phyloP scores from a whole-genome alignment of 64 coral and sea anemone genomes.

The Pachyseris speciosa region DNA sequence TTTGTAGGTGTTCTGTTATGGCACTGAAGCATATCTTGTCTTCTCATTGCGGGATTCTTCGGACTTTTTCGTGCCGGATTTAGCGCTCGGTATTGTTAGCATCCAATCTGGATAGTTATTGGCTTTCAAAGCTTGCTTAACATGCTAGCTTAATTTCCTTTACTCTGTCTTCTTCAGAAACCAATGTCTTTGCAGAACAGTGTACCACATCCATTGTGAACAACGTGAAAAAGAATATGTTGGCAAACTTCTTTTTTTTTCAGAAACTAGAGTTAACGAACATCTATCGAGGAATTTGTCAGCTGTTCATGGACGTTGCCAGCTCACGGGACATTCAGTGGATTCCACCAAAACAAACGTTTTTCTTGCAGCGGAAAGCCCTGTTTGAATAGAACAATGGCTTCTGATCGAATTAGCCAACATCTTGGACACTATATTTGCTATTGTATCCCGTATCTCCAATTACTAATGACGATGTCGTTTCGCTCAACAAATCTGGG shows the following conservation, averaged over 20 bases:
- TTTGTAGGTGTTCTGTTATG: conserved; percentile 49
- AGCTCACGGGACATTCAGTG: background rate
- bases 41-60: conserved; percentile 42
- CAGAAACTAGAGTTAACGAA: background rate
- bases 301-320: conserved; percentile 13
- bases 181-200: too few relatives aligned
- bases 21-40: conserved; percentile 49
- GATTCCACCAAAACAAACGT: background rate
- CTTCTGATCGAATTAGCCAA: background rate
- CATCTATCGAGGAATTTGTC: conserved; percentile 50
- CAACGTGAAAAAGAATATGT: conserved; percentile 40
- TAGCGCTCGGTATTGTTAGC: conserved; percentile 52
- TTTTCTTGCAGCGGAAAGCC: background rate
- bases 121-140: conserved; percentile 57
- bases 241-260: conserved; percentile 17
- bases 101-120: conserved; percentile 66
- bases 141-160: too few relatives aligned
- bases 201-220: conserved; percentile 55
- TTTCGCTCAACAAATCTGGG: too few relatives aligned
- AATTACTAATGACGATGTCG: too few relatives aligned
- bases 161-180: too few relatives aligned
- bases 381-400: background rate
- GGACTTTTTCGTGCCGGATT: conserved; percentile 25
- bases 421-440: background rate
- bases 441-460: too few relatives aligned